Evolutionary conservation across 2,797 vertebrate genomes (phyloP).

Genomic region (Smutsia temminckii): DNA sequence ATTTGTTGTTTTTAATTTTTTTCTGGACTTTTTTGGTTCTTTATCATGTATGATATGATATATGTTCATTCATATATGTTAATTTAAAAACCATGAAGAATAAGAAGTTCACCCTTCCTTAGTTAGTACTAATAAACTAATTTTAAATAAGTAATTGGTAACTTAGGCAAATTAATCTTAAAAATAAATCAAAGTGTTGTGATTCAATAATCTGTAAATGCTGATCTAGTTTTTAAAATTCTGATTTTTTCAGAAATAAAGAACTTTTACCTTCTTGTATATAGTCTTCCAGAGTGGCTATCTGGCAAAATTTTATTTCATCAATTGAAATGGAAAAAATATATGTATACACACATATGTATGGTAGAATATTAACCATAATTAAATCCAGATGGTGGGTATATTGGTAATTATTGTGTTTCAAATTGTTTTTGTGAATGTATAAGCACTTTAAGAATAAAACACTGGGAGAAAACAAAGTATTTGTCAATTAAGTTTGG

Average conservation of each 20-base stretch:
- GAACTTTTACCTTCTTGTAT: neutral
- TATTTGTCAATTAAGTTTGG: neutral
- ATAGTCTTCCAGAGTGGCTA: neutral
- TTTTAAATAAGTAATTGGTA: neutral
- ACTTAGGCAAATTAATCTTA: neutral
- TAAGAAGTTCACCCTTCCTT: neutral
- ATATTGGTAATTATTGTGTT: neutral
- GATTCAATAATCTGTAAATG: conserved; percentile 22
- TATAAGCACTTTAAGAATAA: neutral
- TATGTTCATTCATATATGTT: neutral
- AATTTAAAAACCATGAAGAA: neutral
- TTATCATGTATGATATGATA: neutral
- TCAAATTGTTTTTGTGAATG: neutral
- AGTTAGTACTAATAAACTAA: neutral
- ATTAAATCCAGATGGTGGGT: neutral
- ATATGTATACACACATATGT: neutral
- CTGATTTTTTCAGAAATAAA: neutral
- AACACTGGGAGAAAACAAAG: neutral
- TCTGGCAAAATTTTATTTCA: neutral
- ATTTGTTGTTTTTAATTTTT: neutral
- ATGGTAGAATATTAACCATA: neutral
- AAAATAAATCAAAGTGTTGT: neutral
- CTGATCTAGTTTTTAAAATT: neutral
- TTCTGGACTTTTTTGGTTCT: no score
- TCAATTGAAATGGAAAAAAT: neutral